Percentiles rank a stretch among this genome's conserved stretches.
These are phyloP conservation scores for human (Homo sapiens) DNA, from an alignment of 2,113 vertebrate genomes.

Conservation along the genomic window GRCh38 chr2:55957001-55957500, in stretches of 20 bases:
- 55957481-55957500: constrained; percentile 41
- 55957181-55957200: neutral
- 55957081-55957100: neutral
- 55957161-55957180: neutral
- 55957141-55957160: neutral
- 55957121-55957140: constrained; percentile 1
- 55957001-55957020: neutral
- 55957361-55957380: constrained; percentile 72
- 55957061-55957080: neutral
- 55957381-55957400: constrained; percentile 67
- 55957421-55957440: constrained; percentile 29
- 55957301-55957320: constrained; percentile 54
- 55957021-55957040: neutral
- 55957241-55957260: neutral
- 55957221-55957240: neutral
- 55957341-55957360: constrained; percentile 53
- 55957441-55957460: constrained; percentile 63
- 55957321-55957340: constrained; percentile 57
- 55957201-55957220: neutral
- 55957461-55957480: constrained; percentile 55
- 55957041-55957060: neutral
- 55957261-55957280: neutral
- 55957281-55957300: constrained; percentile 54
- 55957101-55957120: neutral
- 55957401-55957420: constrained; percentile 66